Evolutionary conservation across 1,140 invertebrate genomes (phyloP).

Genomic region (Varroa destructor): DNA sequence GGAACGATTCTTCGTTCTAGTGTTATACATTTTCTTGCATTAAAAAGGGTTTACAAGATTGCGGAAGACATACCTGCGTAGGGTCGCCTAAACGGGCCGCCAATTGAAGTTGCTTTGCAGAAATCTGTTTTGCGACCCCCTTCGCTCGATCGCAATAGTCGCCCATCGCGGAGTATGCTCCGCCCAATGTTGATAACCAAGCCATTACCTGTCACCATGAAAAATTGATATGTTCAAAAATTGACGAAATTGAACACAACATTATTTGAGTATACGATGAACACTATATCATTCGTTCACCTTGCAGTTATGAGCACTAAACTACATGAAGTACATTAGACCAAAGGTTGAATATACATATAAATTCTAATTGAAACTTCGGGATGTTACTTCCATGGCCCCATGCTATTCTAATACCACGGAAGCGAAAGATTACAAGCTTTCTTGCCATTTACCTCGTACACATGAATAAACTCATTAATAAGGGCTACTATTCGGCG

Average conservation of each 20-base stretch:
- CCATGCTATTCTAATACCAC: background rate
- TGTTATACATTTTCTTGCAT: no score
- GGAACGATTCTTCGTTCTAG: no score
- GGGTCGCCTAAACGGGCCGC: constrained; percentile 3
- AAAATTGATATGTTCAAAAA: background rate
- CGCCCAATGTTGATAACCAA: constrained; percentile 17
- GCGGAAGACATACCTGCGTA: background rate
- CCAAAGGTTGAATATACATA: no score
- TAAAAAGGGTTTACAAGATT: background rate
- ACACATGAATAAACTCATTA: constrained; percentile 19
- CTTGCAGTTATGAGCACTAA: no score
- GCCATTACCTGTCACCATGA: constrained; percentile 1
- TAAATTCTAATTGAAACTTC: no score
- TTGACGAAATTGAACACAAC: no score
- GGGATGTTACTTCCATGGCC: no score
- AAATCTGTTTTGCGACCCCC: constrained; percentile 13
- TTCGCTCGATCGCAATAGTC: background rate
- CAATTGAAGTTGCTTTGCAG: background rate
- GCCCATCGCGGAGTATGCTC: constrained; percentile 9
- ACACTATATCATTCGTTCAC: no score
- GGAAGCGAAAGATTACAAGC: background rate
- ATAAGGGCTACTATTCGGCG: constrained; percentile 6
- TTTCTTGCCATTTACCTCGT: background rate
- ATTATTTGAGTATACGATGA: no score
- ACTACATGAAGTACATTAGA: no score